phyloP scores from a whole-genome alignment of 2,113 vertebrate species.

The Gymnocephalus cernua region DNA sequence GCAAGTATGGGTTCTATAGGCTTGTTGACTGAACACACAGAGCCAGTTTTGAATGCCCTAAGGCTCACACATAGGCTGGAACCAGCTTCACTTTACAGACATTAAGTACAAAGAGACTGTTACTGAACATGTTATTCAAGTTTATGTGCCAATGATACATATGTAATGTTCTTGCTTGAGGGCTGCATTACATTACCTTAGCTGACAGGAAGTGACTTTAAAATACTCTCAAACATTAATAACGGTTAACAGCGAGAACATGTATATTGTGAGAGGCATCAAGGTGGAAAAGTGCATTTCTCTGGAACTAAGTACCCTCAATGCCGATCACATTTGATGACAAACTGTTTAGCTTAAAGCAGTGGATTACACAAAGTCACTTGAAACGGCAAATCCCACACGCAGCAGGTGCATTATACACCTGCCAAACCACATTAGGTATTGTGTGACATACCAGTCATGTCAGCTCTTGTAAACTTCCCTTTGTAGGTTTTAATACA shows the following conservation, averaged over 20 bases:
- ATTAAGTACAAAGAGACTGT: background rate
- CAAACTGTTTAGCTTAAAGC: constrained; percentile 51
- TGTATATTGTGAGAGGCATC: background rate
- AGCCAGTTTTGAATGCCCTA: constrained; percentile 69
- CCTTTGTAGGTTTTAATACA: constrained; percentile 26
- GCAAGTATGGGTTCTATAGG: constrained; percentile 40
- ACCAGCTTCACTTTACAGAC: constrained; percentile 15
- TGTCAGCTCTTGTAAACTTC: constrained; percentile 72
- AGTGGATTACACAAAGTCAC: constrained; percentile 40
- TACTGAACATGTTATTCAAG: constrained; percentile 54
- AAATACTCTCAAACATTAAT: background rate
- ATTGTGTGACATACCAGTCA: constrained; percentile 65
- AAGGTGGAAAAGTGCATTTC: background rate
- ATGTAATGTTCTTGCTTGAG: constrained; percentile 32
- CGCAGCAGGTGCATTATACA: constrained; percentile 74
- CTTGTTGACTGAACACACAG: constrained; percentile 51
- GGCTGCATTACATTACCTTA: constrained; percentile 45
- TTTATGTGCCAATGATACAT: constrained; percentile 39
- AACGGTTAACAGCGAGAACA: background rate
- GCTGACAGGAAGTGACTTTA: constrained; percentile 21
- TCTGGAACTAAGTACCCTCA: background rate
- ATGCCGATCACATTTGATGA: background rate
- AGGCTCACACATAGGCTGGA: constrained; percentile 39
- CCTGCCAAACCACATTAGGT: constrained; percentile 63
- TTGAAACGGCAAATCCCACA: constrained; percentile 38